phyloP scores from a whole-genome alignment of 2,797 vertebrate genomes.

The Hemitrygon akajei region DNA sequence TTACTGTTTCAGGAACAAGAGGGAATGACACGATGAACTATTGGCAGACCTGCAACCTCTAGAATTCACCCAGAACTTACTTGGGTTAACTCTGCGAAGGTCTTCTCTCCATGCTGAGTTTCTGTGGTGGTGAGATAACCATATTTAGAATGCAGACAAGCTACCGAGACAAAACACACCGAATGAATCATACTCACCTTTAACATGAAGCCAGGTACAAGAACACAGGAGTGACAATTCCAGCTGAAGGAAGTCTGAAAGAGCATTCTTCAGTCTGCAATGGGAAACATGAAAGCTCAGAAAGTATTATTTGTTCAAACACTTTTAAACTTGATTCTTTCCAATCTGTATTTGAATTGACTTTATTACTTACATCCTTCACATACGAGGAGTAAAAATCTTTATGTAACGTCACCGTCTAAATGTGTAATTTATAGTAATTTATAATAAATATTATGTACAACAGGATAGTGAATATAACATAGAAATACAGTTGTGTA shows the following conservation, averaged over 20 bases:
- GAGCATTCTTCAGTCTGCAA: neutral
- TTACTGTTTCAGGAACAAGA: neutral
- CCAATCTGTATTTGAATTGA: too few relatives aligned
- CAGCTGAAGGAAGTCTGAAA: neutral
- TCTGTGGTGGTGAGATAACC: neutral
- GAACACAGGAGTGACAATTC: neutral
- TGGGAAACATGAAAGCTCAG: neutral
- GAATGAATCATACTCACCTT: neutral
- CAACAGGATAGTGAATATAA: too few relatives aligned
- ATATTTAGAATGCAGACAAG: neutral
- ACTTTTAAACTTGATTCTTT: neutral
- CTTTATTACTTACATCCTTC: too few relatives aligned
- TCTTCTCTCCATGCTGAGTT: neutral
- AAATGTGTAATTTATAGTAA: too few relatives aligned
- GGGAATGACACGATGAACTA: neutral
- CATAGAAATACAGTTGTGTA: too few relatives aligned
- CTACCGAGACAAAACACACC: neutral
- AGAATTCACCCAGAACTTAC: neutral
- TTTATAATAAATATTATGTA: too few relatives aligned
- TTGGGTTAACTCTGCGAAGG: neutral
- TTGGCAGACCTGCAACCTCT: neutral
- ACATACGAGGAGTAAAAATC: too few relatives aligned
- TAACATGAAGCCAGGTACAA: neutral
- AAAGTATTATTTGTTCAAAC: neutral
- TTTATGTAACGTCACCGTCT: too few relatives aligned